Evolutionary conservation across 2,797 vertebrate species (phyloP), one percentile per base, ranked within the genome.

Genomic region (Sebastes steindachneri): DNA sequence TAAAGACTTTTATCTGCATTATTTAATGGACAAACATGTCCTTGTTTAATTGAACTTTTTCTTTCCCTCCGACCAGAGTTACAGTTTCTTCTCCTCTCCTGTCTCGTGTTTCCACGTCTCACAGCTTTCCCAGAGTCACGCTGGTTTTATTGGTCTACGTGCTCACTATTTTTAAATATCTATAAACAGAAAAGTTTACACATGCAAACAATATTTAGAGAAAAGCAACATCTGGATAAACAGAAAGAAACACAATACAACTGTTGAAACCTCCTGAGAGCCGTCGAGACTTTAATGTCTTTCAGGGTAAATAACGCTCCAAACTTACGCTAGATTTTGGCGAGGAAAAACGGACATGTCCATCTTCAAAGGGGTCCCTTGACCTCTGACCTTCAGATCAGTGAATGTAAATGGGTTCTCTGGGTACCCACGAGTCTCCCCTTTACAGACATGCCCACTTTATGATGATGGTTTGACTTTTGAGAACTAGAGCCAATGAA

Each of bases 71-170:
- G n/a, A 33, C 19, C 15, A 59, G 25, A 60, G 2, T n/a, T 5
- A 35, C 28, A 45, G 1, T 4, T 5, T 21, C 0, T 35, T 11
- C 17, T 31, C 2, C 0, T 60, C 26, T 17, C 11, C n/a, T 19
- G 4, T 14, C 25, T 57, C 23, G 6, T 68, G 11, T 33, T 37
- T 66, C 45, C 23, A 12, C 11, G 14, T 25, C 19, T 37, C 64
- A 9, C 68, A 17, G 29, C n/a, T 69, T 74, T 68, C 69, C 65
- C 80, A 78, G 59, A 65, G 28, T 23, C 23, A 4, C 1, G 8
- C 33, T 1, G 63, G 17, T 7, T 77, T 76, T 19, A 25, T 26
- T 37, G 51, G 57, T 35, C 33, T 35, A 0, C 1, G 33, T 23
- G 26, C 15, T 54, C 33, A 33, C 9, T 19, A 25, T 26, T 37